phyloP scores from a whole-genome alignment of 2,113 vertebrate genomes.

The Oriolus oriolus region DNA sequence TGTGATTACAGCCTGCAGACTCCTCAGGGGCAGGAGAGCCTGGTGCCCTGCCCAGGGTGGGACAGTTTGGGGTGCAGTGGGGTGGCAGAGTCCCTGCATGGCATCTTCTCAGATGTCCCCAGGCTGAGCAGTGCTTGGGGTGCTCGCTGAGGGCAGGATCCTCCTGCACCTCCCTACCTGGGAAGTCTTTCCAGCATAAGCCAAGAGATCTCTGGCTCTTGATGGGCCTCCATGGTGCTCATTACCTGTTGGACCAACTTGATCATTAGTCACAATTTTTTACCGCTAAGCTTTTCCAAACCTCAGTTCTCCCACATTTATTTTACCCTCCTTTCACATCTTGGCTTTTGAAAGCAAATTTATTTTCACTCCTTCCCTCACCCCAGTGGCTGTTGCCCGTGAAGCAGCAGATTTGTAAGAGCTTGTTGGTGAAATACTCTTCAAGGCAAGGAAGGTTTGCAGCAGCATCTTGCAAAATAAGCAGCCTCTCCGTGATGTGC shows the following conservation, averaged over 20 bases:
- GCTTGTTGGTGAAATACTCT: background rate
- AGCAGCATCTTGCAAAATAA: background rate
- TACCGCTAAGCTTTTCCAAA: background rate
- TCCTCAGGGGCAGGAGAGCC: background rate
- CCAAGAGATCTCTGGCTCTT: background rate
- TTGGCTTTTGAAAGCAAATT: background rate
- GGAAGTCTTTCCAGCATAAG: background rate
- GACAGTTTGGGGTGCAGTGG: background rate
- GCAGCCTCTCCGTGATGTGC: background rate
- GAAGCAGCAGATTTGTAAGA: background rate
- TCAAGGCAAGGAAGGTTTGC: background rate
- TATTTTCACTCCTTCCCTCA: background rate
- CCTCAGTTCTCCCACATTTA: background rate
- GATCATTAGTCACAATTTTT: background rate
- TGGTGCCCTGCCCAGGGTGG: accelerated
- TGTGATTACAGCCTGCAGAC: background rate
- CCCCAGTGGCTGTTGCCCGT: background rate
- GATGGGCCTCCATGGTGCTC: background rate
- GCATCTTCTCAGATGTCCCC: background rate
- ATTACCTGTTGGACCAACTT: background rate
- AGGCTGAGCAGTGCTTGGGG: background rate
- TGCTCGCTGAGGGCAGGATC: background rate
- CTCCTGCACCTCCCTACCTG: background rate
- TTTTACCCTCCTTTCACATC: background rate
- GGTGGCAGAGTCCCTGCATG: background rate